Evolutionary conservation across 2,113 vertebrate genomes (phyloP).

Genomic region (Haemorhous mexicanus): DNA sequence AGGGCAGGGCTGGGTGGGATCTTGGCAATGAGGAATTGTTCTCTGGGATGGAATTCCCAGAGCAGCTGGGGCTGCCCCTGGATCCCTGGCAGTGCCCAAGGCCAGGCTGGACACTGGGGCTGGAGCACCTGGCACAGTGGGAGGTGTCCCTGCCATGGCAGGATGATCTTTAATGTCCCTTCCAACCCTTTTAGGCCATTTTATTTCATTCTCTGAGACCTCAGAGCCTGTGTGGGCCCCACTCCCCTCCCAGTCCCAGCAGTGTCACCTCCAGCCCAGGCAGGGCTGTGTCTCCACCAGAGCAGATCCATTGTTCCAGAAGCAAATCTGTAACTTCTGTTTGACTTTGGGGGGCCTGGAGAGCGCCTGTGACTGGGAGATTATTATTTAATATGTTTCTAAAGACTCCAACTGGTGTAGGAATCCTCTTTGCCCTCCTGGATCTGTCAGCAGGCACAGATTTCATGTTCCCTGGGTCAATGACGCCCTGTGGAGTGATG

Average conservation of each 20-base stretch:
- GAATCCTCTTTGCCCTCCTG: background rate
- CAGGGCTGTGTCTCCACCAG: background rate
- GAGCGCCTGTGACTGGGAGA: background rate
- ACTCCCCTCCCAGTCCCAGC: background rate
- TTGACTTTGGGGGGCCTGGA: background rate
- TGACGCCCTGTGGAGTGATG: background rate
- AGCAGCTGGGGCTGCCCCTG: background rate
- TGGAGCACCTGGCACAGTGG: background rate
- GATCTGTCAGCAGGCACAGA: background rate
- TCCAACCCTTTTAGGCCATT: background rate
- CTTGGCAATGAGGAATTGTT: no score
- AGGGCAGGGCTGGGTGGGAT: background rate
- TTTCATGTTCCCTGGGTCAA: background rate
- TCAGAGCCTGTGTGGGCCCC: background rate
- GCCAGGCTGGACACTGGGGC: background rate
- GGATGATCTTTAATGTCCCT: rapidly evolving
- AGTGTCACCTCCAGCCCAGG: background rate
- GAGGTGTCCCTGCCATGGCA: background rate
- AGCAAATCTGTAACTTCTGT: background rate
- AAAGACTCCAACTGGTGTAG: rapidly evolving
- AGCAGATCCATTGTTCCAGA: background rate
- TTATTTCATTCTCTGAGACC: background rate
- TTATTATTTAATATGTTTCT: background rate
- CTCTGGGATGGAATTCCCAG: background rate
- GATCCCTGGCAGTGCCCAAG: background rate